Evolutionary conservation across 37 sponge, comb jelly and placozoan species (phyloP), one percentile per base, ranked within the genome.

Genomic region (Axinella damicornis): DNA sequence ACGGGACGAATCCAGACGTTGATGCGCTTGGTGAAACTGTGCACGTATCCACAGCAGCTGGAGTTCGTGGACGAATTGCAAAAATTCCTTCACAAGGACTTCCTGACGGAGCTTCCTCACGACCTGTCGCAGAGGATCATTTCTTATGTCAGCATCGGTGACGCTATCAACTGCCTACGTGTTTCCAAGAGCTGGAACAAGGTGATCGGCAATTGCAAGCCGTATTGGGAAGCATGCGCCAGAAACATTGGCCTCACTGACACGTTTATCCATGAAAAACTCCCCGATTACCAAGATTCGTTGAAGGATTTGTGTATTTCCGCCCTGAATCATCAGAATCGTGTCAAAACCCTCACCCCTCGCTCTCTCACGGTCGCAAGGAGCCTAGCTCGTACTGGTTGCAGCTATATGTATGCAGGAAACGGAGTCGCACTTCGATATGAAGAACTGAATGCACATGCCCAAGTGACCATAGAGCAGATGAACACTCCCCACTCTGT

Each of bases 151-250:
- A 34, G 64, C 25, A 52, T 76, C 25, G 71, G 61, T 12, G 89
- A 89, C 18, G 73, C 65, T 0, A 15, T 76, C 56, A 71, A 11
- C 9, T 89, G 84, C 21, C 72, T 76, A 11, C 34, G 55, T 0
- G 89, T 89, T 21, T 59, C 79, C 79, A 89, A 68, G 83, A 70
- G 59, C 6, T 89, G 89, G 89, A 76, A 77, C 71, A 19, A 62
- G 12, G 55, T 71, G 1, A 53, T 89, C 24, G 36, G 63, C 28
- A 31, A 38, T 19, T 89, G 79, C 35, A 65, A 32, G 2, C n/a
- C 57, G 18, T 83, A 40, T 56, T 89, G 89, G 89, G 78, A 77
- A 55, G 9, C 17, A 11, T 24, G 62, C 16, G 60, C 79, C 18
- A n/a, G 36, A 14, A 30, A 40, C 2, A 31, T 86, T 12, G 86